These are phyloP conservation scores for Schizaphis graminum DNA, from an alignment of 2,888 invertebrate species.

Conservation along the genomic window DNA sequence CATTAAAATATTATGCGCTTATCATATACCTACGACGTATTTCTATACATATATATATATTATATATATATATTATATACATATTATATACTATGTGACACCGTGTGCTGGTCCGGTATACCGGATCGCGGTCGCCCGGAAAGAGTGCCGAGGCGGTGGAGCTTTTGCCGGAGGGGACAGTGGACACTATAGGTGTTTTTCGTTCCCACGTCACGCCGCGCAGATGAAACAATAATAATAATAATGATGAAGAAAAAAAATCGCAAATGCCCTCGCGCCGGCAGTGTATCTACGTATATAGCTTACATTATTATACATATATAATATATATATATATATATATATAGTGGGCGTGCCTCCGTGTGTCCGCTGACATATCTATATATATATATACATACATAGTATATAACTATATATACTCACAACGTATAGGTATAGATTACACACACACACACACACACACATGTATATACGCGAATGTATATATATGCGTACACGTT, in stretches of 20 bases:
- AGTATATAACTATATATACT: background rate
- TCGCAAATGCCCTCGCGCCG: background rate
- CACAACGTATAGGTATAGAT: background rate
- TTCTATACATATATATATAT: background rate
- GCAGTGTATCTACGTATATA: background rate
- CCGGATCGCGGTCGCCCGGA: background rate
- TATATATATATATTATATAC: too few species aligned
- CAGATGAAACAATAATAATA: background rate
- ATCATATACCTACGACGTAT: background rate
- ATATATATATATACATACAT: background rate
- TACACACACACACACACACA: background rate
- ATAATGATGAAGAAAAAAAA: background rate
- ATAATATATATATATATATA: background rate
- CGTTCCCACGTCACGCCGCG: background rate
- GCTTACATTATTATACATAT: background rate
- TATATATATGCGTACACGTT: slow-evolving; percentile 31
- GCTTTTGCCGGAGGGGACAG: background rate
- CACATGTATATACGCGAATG: background rate
- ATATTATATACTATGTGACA: background rate
- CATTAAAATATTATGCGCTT: too few species aligned
- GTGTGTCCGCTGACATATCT: background rate
- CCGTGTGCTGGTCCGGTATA: background rate
- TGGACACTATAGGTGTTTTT: background rate
- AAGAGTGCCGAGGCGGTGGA: background rate
- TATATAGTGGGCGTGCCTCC: background rate